Conservation (phyloP, 1,140 invertebrate genomes). For the Drosophila gunungcola region DNA sequence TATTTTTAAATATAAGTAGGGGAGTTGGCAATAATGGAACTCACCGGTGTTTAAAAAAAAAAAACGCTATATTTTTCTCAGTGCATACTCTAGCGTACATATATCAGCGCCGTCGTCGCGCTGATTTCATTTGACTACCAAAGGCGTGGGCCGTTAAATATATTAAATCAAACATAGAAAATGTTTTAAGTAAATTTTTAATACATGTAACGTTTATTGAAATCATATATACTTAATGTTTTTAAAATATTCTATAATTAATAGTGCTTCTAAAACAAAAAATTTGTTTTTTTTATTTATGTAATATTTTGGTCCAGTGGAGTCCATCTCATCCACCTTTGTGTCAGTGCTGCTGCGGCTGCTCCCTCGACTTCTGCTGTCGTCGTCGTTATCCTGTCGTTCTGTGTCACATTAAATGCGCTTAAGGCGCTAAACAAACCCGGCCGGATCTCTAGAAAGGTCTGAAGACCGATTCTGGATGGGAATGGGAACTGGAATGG, state of each 20-base stretch:
- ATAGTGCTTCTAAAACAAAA: no score
- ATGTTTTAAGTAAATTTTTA: no score
- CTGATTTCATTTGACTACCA: conserved; percentile 79
- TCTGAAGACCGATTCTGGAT: background rate
- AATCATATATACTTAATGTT: no score
- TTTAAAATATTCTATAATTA: no score
- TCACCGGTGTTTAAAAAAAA: no score
- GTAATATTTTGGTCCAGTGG: conserved; percentile 5
- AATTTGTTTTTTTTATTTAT: no score
- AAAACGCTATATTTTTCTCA: background rate
- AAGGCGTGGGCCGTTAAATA: conserved; percentile 50
- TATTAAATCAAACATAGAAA: no score
- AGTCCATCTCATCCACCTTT: conserved; percentile 38
- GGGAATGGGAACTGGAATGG: background rate
- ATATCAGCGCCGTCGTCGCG: conserved; percentile 76
- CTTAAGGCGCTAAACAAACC: conserved; percentile 83
- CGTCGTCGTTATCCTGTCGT: conserved; percentile 83
- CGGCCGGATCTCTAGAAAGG: conserved; percentile 24
- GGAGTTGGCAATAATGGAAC: no score
- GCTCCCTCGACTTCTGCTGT: conserved; percentile 44
- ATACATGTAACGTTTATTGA: no score
- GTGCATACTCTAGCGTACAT: conserved; percentile 29
- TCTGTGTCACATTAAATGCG: conserved; percentile 83
- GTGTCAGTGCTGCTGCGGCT: conserved; percentile 71
- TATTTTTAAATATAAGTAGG: no score